Base-by-base conservation (phyloP, 2,888 invertebrate species). In the Cancer borealis region DNA sequence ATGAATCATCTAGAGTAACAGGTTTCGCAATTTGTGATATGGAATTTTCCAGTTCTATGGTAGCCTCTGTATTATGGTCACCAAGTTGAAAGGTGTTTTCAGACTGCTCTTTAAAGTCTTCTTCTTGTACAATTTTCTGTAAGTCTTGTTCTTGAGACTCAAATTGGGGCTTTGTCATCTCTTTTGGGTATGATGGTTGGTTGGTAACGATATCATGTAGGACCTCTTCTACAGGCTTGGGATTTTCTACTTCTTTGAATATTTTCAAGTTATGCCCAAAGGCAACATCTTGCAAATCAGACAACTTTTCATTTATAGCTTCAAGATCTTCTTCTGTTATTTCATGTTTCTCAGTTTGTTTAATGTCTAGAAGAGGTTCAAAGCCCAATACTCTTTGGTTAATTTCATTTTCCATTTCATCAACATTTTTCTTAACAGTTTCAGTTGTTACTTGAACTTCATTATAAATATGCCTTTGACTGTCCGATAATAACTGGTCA, bases 261-360 rank as follows among this genome's bases (percentile, higher is more conserved):
- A 95, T 93, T 66, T 93, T 95, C 45, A 95, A 26, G 45, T 95
- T 92, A 39, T 95, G 94, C 8, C 92, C 90, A 91, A 92, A 95
- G 21, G 95, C 93, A 60, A 91, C 66, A 60, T 92, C 93, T 47
- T 94, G 94, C 49, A 95, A 6, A 54, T 95, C 94, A 60, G 73
- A 91, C 6, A 95, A 91, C 30, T 95, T 95, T 30, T 95, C 93
- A 91, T 92, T 84, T 46, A 95, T 93, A 47, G 92, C 95, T 17
- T 95, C 46, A 45, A 95, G 91, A 30, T 95, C 95, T n/a, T 95
- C 95, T 3, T 95, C 94, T 46, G 95, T 94, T 14, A 95, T 95
- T 91, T 94, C 95, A 3, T 47, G 60, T 54, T 92, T 89, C 60
- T 93, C 84, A 10, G 88, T 5, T 17, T 95, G 54, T 49, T 49